A percentile compares a stretch with the other conserved stretches of the same genome.
Evolutionary conservation across 2,888 invertebrate species (phyloP).

Genomic region (Salpingus planirostris): DNA sequence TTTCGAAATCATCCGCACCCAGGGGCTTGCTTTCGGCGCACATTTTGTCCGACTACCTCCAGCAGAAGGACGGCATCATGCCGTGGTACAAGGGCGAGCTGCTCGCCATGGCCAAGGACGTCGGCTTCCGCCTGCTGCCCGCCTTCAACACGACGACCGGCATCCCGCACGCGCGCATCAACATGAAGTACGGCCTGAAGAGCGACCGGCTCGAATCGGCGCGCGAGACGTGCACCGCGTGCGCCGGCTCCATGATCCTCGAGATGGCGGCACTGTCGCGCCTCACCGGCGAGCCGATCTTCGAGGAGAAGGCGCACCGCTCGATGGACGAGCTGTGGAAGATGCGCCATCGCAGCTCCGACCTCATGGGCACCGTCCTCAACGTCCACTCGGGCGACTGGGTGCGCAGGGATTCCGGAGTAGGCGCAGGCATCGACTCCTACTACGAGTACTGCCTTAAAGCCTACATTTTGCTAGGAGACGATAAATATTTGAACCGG

Average conservation of each 20-base stretch:
- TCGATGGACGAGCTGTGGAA: conserved; percentile 97
- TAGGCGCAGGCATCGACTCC: conserved; percentile 98
- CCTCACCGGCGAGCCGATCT: conserved; percentile 82
- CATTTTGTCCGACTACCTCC: conserved; percentile 74
- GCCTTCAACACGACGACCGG: conserved; percentile 98
- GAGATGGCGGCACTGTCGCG: conserved; percentile 96
- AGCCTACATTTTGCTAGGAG: conserved; percentile 90
- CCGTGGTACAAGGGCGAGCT: conserved; percentile 84
- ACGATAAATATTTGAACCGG: conserved; percentile 85
- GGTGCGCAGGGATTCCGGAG: conserved; percentile 92
- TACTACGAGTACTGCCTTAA: conserved; percentile 98
- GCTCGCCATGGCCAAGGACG: conserved; percentile 81
- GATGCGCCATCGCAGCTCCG: conserved; percentile 78
- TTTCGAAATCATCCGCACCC: conserved; percentile 7
- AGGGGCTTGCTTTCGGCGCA: conserved; percentile 90
- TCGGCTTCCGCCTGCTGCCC: conserved; percentile 87
- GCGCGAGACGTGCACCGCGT: conserved; percentile 93
- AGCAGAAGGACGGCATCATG: conserved; percentile 64
- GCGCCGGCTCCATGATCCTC: conserved; percentile 95
- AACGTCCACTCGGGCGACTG: conserved; percentile 98
- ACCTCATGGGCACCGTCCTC: conserved; percentile 94
- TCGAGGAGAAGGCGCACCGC: conserved; percentile 88
- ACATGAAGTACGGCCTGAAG: conserved; percentile 75
- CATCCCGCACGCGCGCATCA: conserved; percentile 91
- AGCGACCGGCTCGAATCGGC: conserved; percentile 63